Evolutionary conservation across 2,888 invertebrate species (phyloP).

Genomic region (Nomada hirtipes): DNA sequence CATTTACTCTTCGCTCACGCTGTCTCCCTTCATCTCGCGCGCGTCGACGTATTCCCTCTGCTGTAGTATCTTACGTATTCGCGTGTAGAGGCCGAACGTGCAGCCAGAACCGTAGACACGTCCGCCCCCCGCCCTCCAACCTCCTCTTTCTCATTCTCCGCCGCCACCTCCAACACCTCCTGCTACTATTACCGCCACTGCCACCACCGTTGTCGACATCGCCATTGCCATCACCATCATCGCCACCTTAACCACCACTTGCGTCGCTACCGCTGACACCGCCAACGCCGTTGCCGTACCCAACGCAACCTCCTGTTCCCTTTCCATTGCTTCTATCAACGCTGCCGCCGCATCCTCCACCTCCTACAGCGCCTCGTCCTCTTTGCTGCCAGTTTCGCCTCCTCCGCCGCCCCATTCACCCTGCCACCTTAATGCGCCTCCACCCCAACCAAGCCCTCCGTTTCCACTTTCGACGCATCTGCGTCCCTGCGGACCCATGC

Average conservation of each 20-base stretch:
- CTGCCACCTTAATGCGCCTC: slow-evolving; percentile 34
- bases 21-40: slow-evolving; percentile 39
- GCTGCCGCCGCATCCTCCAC: slow-evolving; percentile 33
- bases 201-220: not conserved
- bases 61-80: slow-evolving; percentile 78
- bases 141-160: not conserved
- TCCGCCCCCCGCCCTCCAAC: slow-evolving; percentile 42
- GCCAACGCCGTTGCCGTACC: not conserved
- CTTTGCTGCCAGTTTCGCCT: slow-evolving; percentile 53
- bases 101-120: slow-evolving; percentile 56
- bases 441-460: slow-evolving; percentile 37
- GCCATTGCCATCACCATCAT: not conserved
- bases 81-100: slow-evolving; percentile 71
- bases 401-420: slow-evolving; percentile 47
- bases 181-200: not conserved
- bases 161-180: slow-evolving; percentile 3
- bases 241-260: not conserved
- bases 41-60: slow-evolving; percentile 56
- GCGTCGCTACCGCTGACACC: not conserved
- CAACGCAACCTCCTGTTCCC: slow-evolving; percentile 9
- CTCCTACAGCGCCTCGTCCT: slow-evolving; percentile 38
- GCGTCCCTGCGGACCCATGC: slow-evolving; percentile 27
- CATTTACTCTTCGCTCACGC: slow-evolving; percentile 29
- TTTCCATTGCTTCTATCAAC: slow-evolving; percentile 3
- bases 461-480: not conserved